phyloP scores from a whole-genome alignment of 2,888 invertebrate species.

The Hydriomena furcata region DNA sequence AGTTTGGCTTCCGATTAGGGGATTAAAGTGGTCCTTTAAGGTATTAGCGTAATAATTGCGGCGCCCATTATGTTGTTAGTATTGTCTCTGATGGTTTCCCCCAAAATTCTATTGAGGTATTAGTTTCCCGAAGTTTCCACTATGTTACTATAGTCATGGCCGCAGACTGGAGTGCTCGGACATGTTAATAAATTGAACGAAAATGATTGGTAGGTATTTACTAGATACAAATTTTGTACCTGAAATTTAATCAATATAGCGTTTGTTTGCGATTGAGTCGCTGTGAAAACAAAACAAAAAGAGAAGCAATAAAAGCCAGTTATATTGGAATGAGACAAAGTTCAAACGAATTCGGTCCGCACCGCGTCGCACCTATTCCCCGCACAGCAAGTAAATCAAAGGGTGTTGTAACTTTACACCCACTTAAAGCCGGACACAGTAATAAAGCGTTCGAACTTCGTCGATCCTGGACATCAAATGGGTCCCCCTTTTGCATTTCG shows the following conservation, averaged over 20 bases:
- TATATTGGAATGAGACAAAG: slow-evolving; percentile 60
- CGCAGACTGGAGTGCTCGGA: too few species aligned
- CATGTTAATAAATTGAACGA: too few species aligned
- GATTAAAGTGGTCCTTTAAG: slow-evolving; percentile 81
- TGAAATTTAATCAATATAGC: slow-evolving; percentile 30
- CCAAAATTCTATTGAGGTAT: too few species aligned
- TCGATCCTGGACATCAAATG: slow-evolving; percentile 79
- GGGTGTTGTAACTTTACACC: slow-evolving; percentile 84
- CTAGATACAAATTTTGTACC: slow-evolving; percentile 39
- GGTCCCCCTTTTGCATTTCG: slow-evolving; percentile 75
- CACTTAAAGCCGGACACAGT: slow-evolving; percentile 84
- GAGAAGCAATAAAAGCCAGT: slow-evolving; percentile 50
- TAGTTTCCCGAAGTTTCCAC: too few species aligned
- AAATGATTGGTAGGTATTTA: slow-evolving; percentile 44
- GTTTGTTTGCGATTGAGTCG: slow-evolving; percentile 26
- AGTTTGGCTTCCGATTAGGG: slow-evolving; percentile 83
- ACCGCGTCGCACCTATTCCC: slow-evolving; percentile 67
- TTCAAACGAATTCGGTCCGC: slow-evolving; percentile 64
- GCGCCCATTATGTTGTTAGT: slow-evolving; percentile 71
- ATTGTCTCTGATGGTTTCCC: slow-evolving; percentile 57
- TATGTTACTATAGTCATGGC: too few species aligned
- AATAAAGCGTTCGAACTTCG: slow-evolving; percentile 83
- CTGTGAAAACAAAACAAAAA: slow-evolving; percentile 46
- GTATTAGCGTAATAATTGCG: slow-evolving; percentile 80
- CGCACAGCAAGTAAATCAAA: slow-evolving; percentile 81